Evolutionary conservation across 2,888 invertebrate species (phyloP).

Genomic region (Euzophera pinguis): DNA sequence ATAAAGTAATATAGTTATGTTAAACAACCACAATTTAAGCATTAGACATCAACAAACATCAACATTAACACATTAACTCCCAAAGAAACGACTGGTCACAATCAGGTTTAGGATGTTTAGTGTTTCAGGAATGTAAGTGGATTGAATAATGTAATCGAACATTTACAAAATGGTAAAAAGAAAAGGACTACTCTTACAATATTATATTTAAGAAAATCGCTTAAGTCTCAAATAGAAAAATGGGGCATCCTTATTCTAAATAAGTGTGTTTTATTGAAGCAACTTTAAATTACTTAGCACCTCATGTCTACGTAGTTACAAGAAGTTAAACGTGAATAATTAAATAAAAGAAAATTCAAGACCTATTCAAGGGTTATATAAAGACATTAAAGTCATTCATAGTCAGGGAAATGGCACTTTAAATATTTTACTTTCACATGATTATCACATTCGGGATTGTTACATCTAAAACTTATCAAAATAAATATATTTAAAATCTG

Average conservation of each 20-base stretch:
- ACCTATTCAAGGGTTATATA: conserved; percentile 17
- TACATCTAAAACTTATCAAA: conserved; percentile 18
- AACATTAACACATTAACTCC: conserved; percentile 11
- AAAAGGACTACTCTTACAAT: not conserved
- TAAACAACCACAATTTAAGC: conserved; percentile 29
- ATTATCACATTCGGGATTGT: conserved; percentile 55
- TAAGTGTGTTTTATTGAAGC: not conserved
- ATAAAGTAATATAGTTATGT: conserved; percentile 10
- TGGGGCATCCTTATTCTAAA: conserved; percentile 4
- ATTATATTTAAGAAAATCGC: not conserved
- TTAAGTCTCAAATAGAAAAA: conserved; percentile 3
- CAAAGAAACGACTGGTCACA: not conserved
- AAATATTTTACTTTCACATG: conserved; percentile 50
- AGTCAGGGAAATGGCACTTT: conserved; percentile 55
- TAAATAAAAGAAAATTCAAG: conserved; percentile 18
- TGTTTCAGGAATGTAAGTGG: no score
- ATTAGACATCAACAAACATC: conserved; percentile 22
- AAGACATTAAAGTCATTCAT: conserved; percentile 19
- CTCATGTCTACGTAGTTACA: conserved; percentile 14
- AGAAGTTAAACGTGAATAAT: conserved; percentile 12
- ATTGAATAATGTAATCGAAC: no score
- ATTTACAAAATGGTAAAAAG: not conserved
- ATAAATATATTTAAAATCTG: not conserved
- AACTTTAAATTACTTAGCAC: conserved; percentile 18
- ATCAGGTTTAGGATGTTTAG: no score